These are phyloP conservation scores for Melinopterus prodromus DNA, from an alignment of 2,888 invertebrate species.

Conservation along the genomic window DNA sequence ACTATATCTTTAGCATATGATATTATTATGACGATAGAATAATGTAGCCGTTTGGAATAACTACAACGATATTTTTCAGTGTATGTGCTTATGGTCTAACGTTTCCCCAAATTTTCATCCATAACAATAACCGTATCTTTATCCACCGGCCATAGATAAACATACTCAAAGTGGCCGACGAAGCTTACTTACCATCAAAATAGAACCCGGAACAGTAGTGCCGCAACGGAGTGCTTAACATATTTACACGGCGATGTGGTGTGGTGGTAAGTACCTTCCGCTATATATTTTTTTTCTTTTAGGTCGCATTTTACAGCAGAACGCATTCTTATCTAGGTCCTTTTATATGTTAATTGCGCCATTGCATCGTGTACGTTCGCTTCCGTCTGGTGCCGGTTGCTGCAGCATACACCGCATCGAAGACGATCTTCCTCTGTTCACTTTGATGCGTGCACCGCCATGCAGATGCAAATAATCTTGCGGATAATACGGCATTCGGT, in stretches of 20 bases:
- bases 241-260: neutral
- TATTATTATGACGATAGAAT: no score
- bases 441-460: neutral
- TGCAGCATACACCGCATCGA: neutral
- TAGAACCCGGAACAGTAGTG: neutral
- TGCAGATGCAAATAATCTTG: constrained; percentile 4
- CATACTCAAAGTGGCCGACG: neutral
- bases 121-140: neutral
- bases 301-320: neutral
- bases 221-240: neutral
- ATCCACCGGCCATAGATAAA: neutral
- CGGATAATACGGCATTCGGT: neutral
- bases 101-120: neutral
- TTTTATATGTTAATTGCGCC: constrained; percentile 4
- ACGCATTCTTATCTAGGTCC: neutral
- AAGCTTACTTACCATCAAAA: neutral
- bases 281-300: neutral
- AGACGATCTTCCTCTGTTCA: neutral
- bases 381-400: neutral
- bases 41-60: no score
- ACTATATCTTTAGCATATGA: no score
- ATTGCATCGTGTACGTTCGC: neutral
- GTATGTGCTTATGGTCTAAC: no score
- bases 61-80: no score
- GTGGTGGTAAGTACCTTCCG: constrained; percentile 4